Percentiles rank a stretch among this genome's conserved stretches.
Evolutionary conservation across 2,113 vertebrate genomes (phyloP).

Genomic region (Zapus hudsonius): DNA sequence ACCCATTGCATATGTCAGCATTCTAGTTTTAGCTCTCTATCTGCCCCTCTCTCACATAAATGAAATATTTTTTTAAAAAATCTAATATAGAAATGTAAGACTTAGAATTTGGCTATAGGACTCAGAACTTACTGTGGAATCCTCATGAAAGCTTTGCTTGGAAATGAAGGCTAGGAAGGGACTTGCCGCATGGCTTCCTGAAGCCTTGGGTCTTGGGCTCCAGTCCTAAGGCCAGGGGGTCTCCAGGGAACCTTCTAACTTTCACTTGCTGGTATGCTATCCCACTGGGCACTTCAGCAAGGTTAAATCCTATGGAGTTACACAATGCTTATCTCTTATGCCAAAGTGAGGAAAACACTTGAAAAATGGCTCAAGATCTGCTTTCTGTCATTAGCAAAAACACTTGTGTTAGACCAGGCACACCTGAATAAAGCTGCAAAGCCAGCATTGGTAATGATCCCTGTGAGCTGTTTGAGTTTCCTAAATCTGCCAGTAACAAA

Average conservation of each 20-base stretch:
- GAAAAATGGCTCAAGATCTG: not conserved
- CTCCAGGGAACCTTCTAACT: not conserved
- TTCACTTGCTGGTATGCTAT: not conserved
- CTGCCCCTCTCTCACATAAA: too few species aligned
- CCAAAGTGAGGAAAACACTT: not conserved
- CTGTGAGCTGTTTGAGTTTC: not conserved
- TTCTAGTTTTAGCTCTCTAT: not conserved
- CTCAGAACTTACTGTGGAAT: not conserved
- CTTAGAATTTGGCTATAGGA: not conserved
- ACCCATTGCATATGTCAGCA: not conserved
- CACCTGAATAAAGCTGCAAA: not conserved
- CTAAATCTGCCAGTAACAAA: not conserved
- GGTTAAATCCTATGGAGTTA: conserved; percentile 5
- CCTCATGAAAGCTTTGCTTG: not conserved
- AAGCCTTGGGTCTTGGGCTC: not conserved
- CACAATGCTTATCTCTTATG: not conserved
- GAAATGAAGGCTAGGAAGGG: not conserved
- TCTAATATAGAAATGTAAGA: not conserved
- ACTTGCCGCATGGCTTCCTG: not conserved
- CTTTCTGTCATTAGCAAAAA: not conserved
- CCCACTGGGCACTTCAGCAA: not conserved
- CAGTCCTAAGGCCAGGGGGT: not conserved
- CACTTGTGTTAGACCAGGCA: not conserved
- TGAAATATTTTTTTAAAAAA: too few species aligned
- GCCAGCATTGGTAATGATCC: not conserved